These are phyloP conservation scores for Dolichomitus sp. DNA, from an alignment of 2,888 invertebrate genomes.

Conservation along the genomic window DNA sequence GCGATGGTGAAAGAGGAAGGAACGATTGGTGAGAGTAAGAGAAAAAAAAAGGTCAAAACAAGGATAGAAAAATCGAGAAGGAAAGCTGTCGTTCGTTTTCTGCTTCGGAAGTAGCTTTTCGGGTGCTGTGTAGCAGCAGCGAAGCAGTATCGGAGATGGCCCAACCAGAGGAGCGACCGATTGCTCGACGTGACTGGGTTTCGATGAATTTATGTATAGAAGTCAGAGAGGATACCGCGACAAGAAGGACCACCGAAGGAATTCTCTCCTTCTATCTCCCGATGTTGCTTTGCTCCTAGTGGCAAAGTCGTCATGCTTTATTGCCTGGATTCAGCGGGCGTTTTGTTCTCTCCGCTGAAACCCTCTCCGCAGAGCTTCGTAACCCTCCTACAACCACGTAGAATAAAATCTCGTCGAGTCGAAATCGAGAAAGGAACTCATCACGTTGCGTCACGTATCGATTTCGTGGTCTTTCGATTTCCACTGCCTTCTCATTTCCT, in stretches of 20 bases:
- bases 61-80: constrained; percentile 6
- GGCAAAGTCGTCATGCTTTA: constrained; percentile 57
- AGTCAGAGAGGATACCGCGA: constrained; percentile 40
- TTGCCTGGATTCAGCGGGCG: constrained; percentile 44
- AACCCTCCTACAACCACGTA: constrained; percentile 18
- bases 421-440: constrained; percentile 21
- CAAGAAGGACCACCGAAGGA: constrained; percentile 28
- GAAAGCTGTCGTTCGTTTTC: constrained; percentile 36
- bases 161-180: constrained; percentile 42
- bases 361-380: not conserved
- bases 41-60: not conserved
- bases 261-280: constrained; percentile 39
- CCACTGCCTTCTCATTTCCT: not conserved
- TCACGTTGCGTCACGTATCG: constrained; percentile 24
- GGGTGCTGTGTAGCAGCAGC: not conserved
- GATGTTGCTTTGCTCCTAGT: constrained; percentile 31
- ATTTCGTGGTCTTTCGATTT: constrained; percentile 35
- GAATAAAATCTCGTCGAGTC: constrained; percentile 31
- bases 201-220: constrained; percentile 68
- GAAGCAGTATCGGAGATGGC: constrained; percentile 14
- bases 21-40: constrained; percentile 27
- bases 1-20: constrained; percentile 35
- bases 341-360: constrained; percentile 32
- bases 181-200: constrained; percentile 66
- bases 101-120: constrained; percentile 37